phyloP scores from a whole-genome alignment of 2,797 vertebrate species.

The Moxostoma hubbsi region DNA sequence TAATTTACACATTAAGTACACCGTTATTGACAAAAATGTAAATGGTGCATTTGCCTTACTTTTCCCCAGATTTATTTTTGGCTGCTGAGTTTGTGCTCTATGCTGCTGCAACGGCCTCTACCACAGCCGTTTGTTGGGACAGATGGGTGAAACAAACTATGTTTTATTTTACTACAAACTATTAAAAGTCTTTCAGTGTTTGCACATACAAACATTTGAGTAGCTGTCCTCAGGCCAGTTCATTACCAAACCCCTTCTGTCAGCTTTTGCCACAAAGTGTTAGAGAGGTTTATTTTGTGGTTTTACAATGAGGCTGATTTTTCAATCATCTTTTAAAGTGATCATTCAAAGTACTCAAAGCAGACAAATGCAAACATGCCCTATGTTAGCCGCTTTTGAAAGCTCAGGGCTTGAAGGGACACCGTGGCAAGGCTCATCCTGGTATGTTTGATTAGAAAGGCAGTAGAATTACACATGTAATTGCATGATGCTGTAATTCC shows the following conservation, averaged over 20 bases:
- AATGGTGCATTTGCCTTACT: background rate
- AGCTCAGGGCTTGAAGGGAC: conserved; percentile 72
- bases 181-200: conserved; percentile 84
- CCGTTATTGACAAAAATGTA: too few species aligned
- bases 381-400: conserved; percentile 79
- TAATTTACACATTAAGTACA: too few species aligned
- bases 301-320: conserved; percentile 64
- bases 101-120: conserved; percentile 72
- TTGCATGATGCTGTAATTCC: too few species aligned
- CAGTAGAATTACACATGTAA: conserved; percentile 66
- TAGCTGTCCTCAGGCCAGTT: conserved; percentile 88
- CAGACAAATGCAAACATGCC: too few species aligned
- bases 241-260: conserved; percentile 86
- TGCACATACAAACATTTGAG: conserved; percentile 85
- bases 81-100: conserved; percentile 61
- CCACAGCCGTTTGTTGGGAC: conserved; percentile 78
- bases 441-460: conserved; percentile 76
- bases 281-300: conserved; percentile 64
- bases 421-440: conserved; percentile 72
- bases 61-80: conserved; percentile 1
- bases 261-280: conserved; percentile 74
- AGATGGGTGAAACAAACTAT: conserved; percentile 84
- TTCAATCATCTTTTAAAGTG: too few species aligned
- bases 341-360: too few species aligned
- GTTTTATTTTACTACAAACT: conserved; percentile 86